Evolutionary conservation across 2,888 invertebrate genomes (phyloP), one percentile per base, ranked within the genome.

Genomic region (Nomada ruficornis): DNA sequence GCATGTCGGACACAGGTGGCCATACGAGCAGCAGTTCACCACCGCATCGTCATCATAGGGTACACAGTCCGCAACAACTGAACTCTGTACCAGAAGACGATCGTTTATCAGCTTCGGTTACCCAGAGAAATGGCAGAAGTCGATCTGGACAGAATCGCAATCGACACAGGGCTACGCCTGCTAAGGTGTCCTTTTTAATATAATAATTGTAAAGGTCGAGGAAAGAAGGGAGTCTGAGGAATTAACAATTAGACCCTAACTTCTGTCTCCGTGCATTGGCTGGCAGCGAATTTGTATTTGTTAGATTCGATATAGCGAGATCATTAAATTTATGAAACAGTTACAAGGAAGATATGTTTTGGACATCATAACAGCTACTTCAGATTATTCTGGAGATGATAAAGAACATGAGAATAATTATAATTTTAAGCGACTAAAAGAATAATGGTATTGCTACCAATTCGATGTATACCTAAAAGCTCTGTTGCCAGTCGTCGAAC

Each of bases 1-100:
- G 97, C 90, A 98, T 98, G 98, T 98, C 98, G n/a, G 98, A 98
- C 93, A 97, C 97, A 70, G 97, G 97, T 3, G 95, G 95, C 29
- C 94, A 94, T 82, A 93, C 93, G 70, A 93, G 96, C 74, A 96
- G 95, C 78, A 95, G 95, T 88, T 95, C 95, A 62, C 95, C 95
- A 7, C 95, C 95, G 47, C 95, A 95, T 54, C 94, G 94, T 50
- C 93, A 95, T 68, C 95, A 89, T 92, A 92, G 93, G 78, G 94
- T 91, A 92, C 95, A 88, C 94, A 95, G 90, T 88, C 95, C 94
- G 90, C 95, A 73, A 94, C 94, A 94, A 42, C 92, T 95, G 75
- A 94, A 96, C 93, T 94, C 94, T 72, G 96, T 93, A 82, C 96
- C 94, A 77, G 96, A 94, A 91, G 95, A 94, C 91, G 97, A 95